Evolutionary conservation across 2,113 vertebrate genomes (phyloP).

Genomic region (Python bivittatus): DNA sequence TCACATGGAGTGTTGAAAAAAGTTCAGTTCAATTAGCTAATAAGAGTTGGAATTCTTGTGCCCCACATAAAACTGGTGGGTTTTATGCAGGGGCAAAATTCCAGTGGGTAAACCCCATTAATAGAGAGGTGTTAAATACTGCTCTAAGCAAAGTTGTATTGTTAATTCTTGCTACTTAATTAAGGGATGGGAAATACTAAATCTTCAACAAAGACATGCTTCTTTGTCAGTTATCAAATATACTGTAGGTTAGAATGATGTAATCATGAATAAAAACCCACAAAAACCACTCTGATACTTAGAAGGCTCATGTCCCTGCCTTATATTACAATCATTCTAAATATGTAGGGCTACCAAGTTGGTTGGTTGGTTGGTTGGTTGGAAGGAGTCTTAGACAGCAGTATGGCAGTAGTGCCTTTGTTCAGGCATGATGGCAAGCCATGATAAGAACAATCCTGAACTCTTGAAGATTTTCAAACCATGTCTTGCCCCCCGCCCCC

Average conservation of each 20-base stretch:
- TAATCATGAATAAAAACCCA: neutral
- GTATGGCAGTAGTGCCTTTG: neutral
- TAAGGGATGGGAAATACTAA: constrained; percentile 3
- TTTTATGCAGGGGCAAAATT: neutral
- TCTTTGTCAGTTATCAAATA: constrained; percentile 19
- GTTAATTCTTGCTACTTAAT: constrained; percentile 12
- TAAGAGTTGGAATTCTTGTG: neutral
- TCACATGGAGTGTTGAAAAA: neutral
- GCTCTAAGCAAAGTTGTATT: neutral
- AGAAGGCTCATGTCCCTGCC: neutral
- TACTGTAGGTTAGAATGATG: constrained; percentile 13
- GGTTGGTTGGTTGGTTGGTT: neutral
- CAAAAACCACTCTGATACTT: neutral
- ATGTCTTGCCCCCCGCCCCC: no score
- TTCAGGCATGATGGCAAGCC: neutral
- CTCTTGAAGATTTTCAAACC: neutral
- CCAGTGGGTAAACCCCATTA: neutral
- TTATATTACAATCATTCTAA: neutral
- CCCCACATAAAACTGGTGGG: neutral
- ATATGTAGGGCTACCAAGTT: neutral
- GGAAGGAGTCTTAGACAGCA: neutral
- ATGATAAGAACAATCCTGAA: neutral
- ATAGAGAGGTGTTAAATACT: neutral
- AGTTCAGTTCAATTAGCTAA: neutral
- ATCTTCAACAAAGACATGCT: constrained; percentile 23